A percentile compares a stretch with the other conserved stretches of the same genome.
Conservation (phyloP, 2,797 vertebrate species). For the Manis crassicaudata region DNA sequence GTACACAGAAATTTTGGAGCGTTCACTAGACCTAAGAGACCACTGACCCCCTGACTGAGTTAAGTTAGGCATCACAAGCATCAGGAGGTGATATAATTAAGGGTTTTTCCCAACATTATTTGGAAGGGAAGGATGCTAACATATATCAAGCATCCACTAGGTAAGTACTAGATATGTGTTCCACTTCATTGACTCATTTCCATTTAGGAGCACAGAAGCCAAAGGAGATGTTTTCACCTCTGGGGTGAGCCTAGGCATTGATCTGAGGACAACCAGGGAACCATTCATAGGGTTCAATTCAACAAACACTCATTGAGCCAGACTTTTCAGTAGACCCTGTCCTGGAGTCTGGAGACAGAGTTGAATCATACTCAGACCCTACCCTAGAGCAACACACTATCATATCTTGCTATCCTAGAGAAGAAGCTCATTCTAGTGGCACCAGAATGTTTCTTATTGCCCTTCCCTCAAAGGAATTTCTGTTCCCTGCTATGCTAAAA, state of each 20-base stretch:
- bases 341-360: not conserved
- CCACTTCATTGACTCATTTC: slow-evolving; percentile 12
- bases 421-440: slow-evolving; percentile 35
- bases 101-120: not conserved
- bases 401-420: not conserved
- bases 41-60: not conserved
- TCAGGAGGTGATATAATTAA: not conserved
- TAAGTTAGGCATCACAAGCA: not conserved
- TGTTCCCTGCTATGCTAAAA: slow-evolving; percentile 1
- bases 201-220: not conserved
- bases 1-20: not conserved
- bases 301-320: not conserved
- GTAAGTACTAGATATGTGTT: not conserved
- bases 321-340: slow-evolving; percentile 4
- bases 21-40: not conserved
- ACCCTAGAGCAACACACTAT: not conserved
- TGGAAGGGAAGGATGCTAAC: not conserved
- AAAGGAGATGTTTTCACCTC: not conserved
- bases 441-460: not conserved
- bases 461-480: not conserved
- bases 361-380: not conserved
- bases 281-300: slow-evolving; percentile 13
- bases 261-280: not conserved
- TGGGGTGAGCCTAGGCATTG: slow-evolving; percentile 27
- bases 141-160: not conserved